Conservation (phyloP, 2,888 invertebrate species). For the Suillia variegata region DNA sequence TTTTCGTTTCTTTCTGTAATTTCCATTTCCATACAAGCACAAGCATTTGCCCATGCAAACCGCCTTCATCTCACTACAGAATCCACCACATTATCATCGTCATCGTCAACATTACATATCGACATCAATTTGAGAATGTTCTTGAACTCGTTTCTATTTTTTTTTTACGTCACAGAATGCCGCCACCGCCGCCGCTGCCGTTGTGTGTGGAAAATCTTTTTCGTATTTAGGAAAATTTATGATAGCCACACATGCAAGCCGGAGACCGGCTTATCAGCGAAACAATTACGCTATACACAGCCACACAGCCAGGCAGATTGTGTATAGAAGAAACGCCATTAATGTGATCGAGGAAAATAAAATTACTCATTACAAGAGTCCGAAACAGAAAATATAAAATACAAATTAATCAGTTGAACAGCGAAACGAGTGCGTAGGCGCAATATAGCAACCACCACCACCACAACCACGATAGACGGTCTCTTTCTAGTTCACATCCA, state of each 20-base stretch:
- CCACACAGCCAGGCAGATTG: too few species aligned
- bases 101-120: too few species aligned
- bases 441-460: neutral
- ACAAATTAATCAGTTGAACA: too few species aligned
- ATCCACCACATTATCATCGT: too few species aligned
- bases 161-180: neutral
- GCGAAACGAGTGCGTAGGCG: neutral
- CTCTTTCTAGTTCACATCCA: neutral
- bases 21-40: neutral
- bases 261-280: constrained; percentile 33
- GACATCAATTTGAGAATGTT: constrained; percentile 18
- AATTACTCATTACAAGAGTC: too few species aligned
- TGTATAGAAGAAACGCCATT: too few species aligned
- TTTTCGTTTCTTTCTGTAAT: neutral
- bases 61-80: neutral
- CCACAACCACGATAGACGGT: constrained; percentile 3
- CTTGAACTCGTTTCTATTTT: constrained; percentile 35
- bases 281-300: too few species aligned
- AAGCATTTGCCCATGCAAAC: too few species aligned
- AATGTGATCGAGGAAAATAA: too few species aligned
- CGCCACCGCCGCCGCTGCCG: neutral
- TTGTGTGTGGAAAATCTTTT: neutral
- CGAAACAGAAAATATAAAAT: too few species aligned
- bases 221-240: constrained; percentile 29
- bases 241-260: constrained; percentile 44